A percentile compares a stretch with the other conserved stretches of the same genome.
phyloP scores from a whole-genome alignment of 35 echinoderm and acorn worm species.

The Diadema setosum region DNA sequence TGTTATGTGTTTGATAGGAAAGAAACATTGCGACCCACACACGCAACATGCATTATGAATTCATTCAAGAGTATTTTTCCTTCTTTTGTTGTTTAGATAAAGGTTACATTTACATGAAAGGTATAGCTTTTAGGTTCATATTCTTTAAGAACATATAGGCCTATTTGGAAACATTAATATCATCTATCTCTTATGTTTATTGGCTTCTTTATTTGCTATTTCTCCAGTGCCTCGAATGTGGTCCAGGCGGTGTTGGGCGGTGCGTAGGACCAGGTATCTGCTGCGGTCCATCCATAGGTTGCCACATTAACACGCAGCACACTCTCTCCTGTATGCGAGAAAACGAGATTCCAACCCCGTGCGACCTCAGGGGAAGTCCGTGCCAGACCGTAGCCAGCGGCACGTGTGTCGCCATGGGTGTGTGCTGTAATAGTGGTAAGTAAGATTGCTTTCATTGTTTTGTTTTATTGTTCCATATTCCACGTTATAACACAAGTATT shows the following conservation, averaged over 20 bases:
- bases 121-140: too few species aligned
- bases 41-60: too few species aligned
- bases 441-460: too few species aligned
- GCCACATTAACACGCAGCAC: constrained; percentile 57
- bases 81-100: not conserved
- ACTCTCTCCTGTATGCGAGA: constrained; percentile 45
- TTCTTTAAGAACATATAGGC: too few species aligned
- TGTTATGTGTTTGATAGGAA: too few species aligned
- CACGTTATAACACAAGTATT: too few species aligned
- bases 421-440: constrained; percentile 55
- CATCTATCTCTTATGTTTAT: not conserved
- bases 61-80: too few species aligned
- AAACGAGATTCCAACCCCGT: constrained; percentile 57
- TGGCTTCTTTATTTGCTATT: not conserved
- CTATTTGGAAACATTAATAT: not conserved
- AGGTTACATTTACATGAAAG: not conserved
- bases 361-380: constrained; percentile 3
- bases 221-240: constrained; percentile 71
- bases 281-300: constrained; percentile 63
- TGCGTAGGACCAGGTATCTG: constrained; percentile 59
- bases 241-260: constrained; percentile 43
- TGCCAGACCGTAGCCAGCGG: constrained; percentile 27
- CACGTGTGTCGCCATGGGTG: constrained; percentile 34
- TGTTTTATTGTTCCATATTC: too few species aligned
- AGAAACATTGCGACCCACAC: too few species aligned